A percentile compares a stretch with the other conserved stretches of the same genome.
These are phyloP conservation scores for Drosophila nebulosa DNA, from an alignment of 1,140 invertebrate species.

Conservation along the genomic window DNA sequence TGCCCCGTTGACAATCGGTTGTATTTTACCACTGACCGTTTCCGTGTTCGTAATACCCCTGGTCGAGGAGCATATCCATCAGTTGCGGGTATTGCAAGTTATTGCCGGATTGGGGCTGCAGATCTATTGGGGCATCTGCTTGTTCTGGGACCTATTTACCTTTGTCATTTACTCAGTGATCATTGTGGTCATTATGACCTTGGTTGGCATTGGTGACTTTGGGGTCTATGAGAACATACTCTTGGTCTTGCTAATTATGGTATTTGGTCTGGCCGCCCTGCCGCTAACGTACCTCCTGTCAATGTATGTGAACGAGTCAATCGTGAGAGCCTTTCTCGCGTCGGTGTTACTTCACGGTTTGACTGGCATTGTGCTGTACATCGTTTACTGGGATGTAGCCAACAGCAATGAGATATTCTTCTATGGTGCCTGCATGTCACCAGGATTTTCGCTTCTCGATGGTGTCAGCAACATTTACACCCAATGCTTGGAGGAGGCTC, in stretches of 20 bases:
- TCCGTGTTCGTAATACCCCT: constrained; percentile 63
- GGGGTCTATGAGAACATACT: constrained; percentile 44
- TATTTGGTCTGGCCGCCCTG: constrained; percentile 53
- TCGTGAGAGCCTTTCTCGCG: constrained; percentile 51
- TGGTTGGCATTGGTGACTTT: constrained; percentile 48
- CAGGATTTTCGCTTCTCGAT: constrained; percentile 66
- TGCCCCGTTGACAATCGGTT: constrained; percentile 52
- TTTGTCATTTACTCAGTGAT: constrained; percentile 55
- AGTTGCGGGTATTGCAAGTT: constrained; percentile 48
- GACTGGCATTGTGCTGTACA: constrained; percentile 53
- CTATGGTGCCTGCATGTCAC: constrained; percentile 56
- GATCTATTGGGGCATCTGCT: constrained; percentile 53
- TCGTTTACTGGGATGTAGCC: constrained; percentile 69
- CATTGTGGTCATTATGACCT: constrained; percentile 50
- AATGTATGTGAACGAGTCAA: constrained; percentile 43
- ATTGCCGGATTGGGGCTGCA: constrained; percentile 53
- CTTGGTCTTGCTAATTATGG: constrained; percentile 39
- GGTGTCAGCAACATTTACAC: constrained; percentile 67
- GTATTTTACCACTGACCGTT: constrained; percentile 55
- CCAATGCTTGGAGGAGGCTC: constrained; percentile 29
- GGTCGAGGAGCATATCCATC: constrained; percentile 51
- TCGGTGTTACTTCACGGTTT: constrained; percentile 56
- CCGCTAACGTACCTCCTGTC: constrained; percentile 63
- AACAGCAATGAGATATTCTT: constrained; percentile 58
- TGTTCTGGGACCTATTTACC: constrained; percentile 64